A percentile compares a stretch with the other conserved stretches of the same genome.
phyloP scores from a whole-genome alignment of 2,797 vertebrate genomes.

The Tenualosa thibaudeaui region DNA sequence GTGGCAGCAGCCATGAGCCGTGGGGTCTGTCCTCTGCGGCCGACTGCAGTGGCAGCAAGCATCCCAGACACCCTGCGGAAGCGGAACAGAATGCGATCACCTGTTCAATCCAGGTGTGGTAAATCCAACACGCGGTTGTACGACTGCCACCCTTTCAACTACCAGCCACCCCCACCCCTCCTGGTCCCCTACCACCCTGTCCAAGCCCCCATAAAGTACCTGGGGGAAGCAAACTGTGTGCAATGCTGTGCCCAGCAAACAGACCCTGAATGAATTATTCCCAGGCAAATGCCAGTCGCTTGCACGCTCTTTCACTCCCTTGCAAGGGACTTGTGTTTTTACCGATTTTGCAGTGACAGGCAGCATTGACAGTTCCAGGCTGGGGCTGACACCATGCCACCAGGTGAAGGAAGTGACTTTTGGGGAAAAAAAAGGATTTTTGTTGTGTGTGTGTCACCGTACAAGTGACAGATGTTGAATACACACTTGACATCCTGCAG shows the following conservation, averaged over 20 bases:
- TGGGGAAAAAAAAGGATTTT: neutral
- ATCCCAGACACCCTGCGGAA: slow-evolving; percentile 13
- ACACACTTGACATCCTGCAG: neutral
- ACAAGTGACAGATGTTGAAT: slow-evolving; percentile 26
- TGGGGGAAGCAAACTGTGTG: neutral
- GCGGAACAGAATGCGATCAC: slow-evolving; percentile 11
- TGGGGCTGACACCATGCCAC: neutral
- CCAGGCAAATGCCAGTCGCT: neutral
- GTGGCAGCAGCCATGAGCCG: neutral
- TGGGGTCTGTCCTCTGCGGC: neutral
- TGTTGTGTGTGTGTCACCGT: slow-evolving; percentile 6
- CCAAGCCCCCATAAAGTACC: neutral
- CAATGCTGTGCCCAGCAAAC: slow-evolving; percentile 14
- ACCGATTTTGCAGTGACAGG: neutral
- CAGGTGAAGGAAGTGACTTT: slow-evolving; percentile 5
- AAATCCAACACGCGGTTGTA: neutral
- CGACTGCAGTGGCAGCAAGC: neutral
- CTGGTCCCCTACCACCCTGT: neutral
- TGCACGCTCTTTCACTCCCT: neutral
- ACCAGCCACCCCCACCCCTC: neutral
- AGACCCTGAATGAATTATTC: slow-evolving; percentile 17
- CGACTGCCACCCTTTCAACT: neutral
- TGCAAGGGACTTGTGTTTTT: neutral
- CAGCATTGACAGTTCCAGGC: neutral
- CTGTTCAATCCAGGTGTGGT: slow-evolving; percentile 22